These are phyloP conservation scores for Cloeon dipterum DNA, from an alignment of 2,888 invertebrate species.

Conservation along the genomic window DNA sequence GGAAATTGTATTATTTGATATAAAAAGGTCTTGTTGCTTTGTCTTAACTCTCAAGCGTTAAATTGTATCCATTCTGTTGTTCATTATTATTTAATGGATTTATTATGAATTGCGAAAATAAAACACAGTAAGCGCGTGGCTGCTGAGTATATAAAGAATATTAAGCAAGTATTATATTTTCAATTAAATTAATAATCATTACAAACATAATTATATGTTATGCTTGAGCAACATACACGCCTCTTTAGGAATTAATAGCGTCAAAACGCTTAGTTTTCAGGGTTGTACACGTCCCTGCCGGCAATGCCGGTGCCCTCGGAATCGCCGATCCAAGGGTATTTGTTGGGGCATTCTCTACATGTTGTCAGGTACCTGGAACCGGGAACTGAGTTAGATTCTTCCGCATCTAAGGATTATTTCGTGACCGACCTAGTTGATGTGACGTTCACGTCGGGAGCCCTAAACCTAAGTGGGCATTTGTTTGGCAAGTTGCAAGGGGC, in stretches of 20 bases:
- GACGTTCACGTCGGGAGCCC: constrained; percentile 47
- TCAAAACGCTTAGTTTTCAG: constrained; percentile 27
- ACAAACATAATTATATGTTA: neutral
- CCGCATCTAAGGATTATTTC: neutral
- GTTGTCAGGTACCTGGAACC: constrained; percentile 61
- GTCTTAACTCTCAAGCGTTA: too few relatives aligned
- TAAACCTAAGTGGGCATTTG: constrained; percentile 65
- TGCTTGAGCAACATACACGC: constrained; percentile 1
- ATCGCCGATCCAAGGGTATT: constrained; percentile 74
- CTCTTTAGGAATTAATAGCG: neutral
- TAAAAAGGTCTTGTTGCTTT: too few relatives aligned
- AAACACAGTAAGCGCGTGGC: too few relatives aligned
- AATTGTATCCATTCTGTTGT: too few relatives aligned
- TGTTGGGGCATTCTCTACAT: constrained; percentile 63
- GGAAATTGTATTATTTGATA: too few relatives aligned
- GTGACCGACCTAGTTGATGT: constrained; percentile 38
- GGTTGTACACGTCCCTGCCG: constrained; percentile 58
- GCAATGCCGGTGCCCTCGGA: constrained; percentile 60
- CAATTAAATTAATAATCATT: too few relatives aligned
- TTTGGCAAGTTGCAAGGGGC: constrained; percentile 58
- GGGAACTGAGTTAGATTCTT: neutral
- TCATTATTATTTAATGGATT: too few relatives aligned
- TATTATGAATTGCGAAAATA: too few relatives aligned
- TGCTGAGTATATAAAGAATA: too few relatives aligned
- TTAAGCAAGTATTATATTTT: too few relatives aligned